These are phyloP conservation scores for Basileuterus tristriatus DNA, from an alignment of 2,797 vertebrate species.

Conservation along the genomic window DNA sequence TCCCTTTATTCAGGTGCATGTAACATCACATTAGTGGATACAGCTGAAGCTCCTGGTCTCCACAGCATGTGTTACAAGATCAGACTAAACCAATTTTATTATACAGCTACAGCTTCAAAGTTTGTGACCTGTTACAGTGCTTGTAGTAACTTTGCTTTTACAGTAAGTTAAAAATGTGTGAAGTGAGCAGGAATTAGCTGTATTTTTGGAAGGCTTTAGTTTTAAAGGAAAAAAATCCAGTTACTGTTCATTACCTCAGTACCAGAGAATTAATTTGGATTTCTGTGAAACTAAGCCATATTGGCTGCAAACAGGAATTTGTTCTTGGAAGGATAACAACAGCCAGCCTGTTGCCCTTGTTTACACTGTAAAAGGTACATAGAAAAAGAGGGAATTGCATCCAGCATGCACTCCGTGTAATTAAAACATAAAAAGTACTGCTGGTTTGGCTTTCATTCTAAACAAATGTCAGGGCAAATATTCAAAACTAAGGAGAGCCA, in stretches of 20 bases:
- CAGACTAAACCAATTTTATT: not conserved
- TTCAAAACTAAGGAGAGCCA: conserved; percentile 8
- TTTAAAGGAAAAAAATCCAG: conserved; percentile 31
- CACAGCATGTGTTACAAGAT: not conserved
- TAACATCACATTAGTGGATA: not conserved
- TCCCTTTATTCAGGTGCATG: not conserved
- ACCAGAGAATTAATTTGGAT: conserved; percentile 19
- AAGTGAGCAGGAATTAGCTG: conserved; percentile 4
- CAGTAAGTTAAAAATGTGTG: conserved; percentile 10
- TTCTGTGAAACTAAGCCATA: conserved; percentile 52
- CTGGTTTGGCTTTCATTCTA: conserved; percentile 55
- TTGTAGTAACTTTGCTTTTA: not conserved
- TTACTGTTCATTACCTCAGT: conserved; percentile 46
- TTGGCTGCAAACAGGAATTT: conserved; percentile 59
- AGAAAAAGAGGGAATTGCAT: conserved; percentile 17
- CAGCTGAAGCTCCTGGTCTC: not conserved
- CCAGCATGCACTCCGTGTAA: not conserved
- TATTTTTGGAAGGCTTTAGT: conserved; percentile 23
- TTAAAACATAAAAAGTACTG: conserved; percentile 57
- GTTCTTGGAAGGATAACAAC: conserved; percentile 59
- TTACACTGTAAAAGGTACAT: conserved; percentile 54
- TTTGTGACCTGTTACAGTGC: not conserved
- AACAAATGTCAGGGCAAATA: conserved; percentile 36
- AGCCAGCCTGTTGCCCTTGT: conserved; percentile 59
- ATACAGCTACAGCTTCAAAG: not conserved